A percentile compares a stretch with the other conserved stretches of the same genome.
These are phyloP conservation scores for Miichthys miiuy DNA, from an alignment of 2,797 vertebrate species.

Conservation along the genomic window DNA sequence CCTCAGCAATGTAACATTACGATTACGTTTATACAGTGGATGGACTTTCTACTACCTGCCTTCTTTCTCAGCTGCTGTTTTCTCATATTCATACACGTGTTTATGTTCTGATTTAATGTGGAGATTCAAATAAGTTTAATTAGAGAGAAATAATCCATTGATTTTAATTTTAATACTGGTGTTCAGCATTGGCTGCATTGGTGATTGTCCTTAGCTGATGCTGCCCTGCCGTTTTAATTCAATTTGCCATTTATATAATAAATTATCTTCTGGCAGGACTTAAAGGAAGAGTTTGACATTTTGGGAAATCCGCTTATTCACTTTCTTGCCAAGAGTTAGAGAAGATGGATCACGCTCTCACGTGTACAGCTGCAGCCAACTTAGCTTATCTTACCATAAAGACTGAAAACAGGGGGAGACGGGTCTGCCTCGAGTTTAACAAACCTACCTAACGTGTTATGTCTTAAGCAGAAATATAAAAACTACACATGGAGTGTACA, in stretches of 20 bases:
- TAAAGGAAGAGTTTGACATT: constrained; percentile 12
- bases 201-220: not conserved
- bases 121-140: not conserved
- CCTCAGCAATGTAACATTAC: not conserved
- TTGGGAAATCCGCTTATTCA: constrained; percentile 1
- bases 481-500: not conserved
- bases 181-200: not conserved
- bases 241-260: not conserved
- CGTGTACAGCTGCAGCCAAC: not conserved
- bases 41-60: too few relatives aligned
- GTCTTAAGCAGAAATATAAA: not conserved
- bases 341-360: not conserved
- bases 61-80: not conserved
- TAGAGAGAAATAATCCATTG: not conserved
- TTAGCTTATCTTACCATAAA: not conserved
- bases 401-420: not conserved
- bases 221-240: constrained; percentile 6
- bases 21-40: not conserved
- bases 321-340: not conserved
- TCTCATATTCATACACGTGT: not conserved
- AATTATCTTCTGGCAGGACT: not conserved
- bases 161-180: not conserved
- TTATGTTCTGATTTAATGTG: not conserved
- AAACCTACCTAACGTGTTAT: not conserved
- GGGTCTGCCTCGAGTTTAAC: not conserved